Base-by-base conservation (phyloP, 2,888 invertebrate genomes). In the Parnassius apollo region DNA sequence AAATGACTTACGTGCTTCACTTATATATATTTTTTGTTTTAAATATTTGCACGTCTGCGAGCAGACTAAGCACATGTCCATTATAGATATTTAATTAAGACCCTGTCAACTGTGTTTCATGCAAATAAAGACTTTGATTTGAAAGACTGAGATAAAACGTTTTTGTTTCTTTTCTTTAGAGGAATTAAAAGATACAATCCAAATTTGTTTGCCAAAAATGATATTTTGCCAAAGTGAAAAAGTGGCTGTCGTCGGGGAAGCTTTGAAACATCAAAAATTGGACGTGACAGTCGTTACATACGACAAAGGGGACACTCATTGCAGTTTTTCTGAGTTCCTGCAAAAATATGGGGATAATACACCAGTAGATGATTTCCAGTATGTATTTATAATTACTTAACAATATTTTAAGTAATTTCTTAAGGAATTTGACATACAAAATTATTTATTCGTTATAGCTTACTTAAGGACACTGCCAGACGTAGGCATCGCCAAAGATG, bases 261-360 rank as follows among this genome's bases (percentile, higher is more conserved):
- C 75, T 0, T 57, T 83, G 0, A 80, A 78, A 46, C 74, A 78
- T 2, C 53, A 80, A 8, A 75, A 75, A 3, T 46, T 75, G 18
- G 67, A 80, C 4, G 70, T 80, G 0, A 69, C 70, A 25, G 80
- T 86, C 2, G 75, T 85, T 0, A 82, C 78, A 8, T 67, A 68
- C n/a, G 51, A 69, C 22, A 53, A 64, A 61, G 61, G 52, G 9
- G 46, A 55, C 1, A 48, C 52, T 13, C 13, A 57, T 48, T 13
- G 42, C 51, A 46, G 49, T 45, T 59, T 68, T 53, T 9, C 48
- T 9, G 60, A 69, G 18, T 66, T 71, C 9, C 56, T 71, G 18
- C 9, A 66, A 22, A 66, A 62, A 54, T 53, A 66, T 61, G 75
- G 71, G 9, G 54, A 64, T 12, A 0, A 72, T 65, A 64, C 58